Evolutionary conservation across 2,113 vertebrate species (phyloP).

Genomic region (Boulengeromyrus knoepffleri): DNA sequence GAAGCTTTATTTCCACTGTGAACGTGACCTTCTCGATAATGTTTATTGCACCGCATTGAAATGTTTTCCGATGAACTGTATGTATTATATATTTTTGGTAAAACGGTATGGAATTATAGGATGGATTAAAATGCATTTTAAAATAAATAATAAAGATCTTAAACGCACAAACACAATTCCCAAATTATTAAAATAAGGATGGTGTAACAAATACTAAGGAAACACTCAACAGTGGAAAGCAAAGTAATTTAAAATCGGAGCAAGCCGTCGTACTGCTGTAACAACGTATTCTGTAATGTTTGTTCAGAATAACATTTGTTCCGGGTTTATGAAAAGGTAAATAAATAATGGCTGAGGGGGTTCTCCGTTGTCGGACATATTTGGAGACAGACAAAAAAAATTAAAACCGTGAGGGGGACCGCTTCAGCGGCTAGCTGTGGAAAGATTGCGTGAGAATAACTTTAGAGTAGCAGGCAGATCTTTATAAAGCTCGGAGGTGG

Average conservation of each 20-base stretch:
- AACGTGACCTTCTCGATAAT: background rate
- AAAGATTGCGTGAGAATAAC: constrained; percentile 67
- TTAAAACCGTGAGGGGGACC: constrained; percentile 24
- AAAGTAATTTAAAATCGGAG: background rate
- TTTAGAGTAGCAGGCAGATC: constrained; percentile 56
- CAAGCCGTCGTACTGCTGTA: background rate
- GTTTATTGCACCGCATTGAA: background rate
- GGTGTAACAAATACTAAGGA: background rate
- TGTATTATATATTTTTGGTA: background rate
- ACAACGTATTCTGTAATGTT: background rate
- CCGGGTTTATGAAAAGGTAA: background rate
- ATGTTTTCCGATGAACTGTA: background rate
- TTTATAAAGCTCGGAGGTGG: constrained; percentile 76
- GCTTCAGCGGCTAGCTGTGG: constrained; percentile 34
- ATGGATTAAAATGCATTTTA: background rate
- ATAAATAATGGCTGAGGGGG: background rate
- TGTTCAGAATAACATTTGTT: constrained; percentile 3
- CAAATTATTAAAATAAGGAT: background rate
- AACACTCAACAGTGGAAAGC: background rate
- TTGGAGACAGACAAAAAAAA: constrained; percentile 22
- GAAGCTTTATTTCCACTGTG: background rate
- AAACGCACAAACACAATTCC: background rate
- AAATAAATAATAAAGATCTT: background rate
- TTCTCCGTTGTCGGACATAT: constrained; percentile 14
- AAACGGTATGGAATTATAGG: background rate